These are phyloP conservation scores for Chymomyza procnemis DNA, from an alignment of 2,888 invertebrate genomes.

Conservation along the genomic window DNA sequence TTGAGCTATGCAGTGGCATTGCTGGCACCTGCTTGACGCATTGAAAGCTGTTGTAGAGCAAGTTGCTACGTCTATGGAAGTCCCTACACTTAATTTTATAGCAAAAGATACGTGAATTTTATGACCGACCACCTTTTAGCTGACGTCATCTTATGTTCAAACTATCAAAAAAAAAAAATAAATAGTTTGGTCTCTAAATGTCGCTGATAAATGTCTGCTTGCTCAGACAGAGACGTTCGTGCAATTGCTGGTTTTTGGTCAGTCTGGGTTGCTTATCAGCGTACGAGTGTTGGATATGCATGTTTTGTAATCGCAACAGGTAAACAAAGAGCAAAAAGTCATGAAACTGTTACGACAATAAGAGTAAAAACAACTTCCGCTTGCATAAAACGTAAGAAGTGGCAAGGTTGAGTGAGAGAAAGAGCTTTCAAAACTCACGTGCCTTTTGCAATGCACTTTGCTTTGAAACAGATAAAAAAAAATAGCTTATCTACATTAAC, in stretches of 20 bases:
- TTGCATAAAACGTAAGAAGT: not conserved
- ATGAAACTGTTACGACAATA: not conserved
- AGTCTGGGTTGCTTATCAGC: not conserved
- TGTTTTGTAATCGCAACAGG: not conserved
- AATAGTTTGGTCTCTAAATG: too few relatives aligned
- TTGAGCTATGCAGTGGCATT: not conserved
- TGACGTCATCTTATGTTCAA: too few relatives aligned
- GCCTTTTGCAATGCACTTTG: not conserved
- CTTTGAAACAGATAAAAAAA: not conserved
- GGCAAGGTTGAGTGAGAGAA: not conserved
- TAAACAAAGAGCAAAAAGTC: not conserved
- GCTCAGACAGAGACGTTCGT: not conserved
- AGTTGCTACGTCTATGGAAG: too few relatives aligned
- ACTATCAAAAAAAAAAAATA: not conserved
- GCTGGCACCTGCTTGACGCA: not conserved
- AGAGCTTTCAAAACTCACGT: conserved; percentile 30
- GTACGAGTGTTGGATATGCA: not conserved
- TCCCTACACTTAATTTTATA: too few relatives aligned
- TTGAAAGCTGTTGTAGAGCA: not conserved
- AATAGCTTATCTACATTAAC: not conserved
- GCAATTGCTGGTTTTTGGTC: not conserved
- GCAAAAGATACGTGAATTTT: too few relatives aligned
- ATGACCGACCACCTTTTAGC: too few relatives aligned
- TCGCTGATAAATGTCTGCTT: not conserved
- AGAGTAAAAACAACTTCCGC: not conserved